Evolutionary conservation across 2,888 invertebrate genomes (phyloP).

Genomic region (Bruchidius siliquastri): DNA sequence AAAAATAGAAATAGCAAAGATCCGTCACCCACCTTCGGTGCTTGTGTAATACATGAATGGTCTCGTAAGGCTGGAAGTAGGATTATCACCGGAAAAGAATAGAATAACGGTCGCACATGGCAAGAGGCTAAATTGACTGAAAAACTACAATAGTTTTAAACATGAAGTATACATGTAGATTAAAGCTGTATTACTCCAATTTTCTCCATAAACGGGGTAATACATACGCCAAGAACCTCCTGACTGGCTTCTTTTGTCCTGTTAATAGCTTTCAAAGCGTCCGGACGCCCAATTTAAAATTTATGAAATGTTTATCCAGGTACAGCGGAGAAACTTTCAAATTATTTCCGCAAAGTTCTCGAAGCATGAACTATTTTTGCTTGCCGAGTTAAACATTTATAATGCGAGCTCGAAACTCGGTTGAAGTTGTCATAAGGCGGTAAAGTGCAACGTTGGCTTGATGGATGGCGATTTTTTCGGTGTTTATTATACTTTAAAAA

Average conservation of each 20-base stretch:
- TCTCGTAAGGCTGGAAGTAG: too few species aligned
- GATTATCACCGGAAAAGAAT: too few species aligned
- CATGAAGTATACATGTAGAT: not conserved
- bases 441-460: not conserved
- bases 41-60: too few species aligned
- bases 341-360: not conserved
- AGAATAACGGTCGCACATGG: too few species aligned
- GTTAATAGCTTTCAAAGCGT: not conserved
- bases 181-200: not conserved
- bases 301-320: not conserved
- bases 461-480: slow-evolving; percentile 5
- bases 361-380: not conserved
- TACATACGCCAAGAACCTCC: not conserved
- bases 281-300: not conserved
- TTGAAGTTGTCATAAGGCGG: not conserved
- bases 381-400: not conserved
- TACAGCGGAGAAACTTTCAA: not conserved
- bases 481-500: slow-evolving; percentile 6
- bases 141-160: not conserved
- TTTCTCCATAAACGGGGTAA: not conserved
- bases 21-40: too few species aligned
- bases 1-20: too few species aligned
- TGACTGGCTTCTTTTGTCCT: not conserved
- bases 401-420: not conserved
- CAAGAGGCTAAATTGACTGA: not conserved